Base-by-base conservation (phyloP, 1,140 invertebrate species). In the Rhizoglyphus robini region DNA sequence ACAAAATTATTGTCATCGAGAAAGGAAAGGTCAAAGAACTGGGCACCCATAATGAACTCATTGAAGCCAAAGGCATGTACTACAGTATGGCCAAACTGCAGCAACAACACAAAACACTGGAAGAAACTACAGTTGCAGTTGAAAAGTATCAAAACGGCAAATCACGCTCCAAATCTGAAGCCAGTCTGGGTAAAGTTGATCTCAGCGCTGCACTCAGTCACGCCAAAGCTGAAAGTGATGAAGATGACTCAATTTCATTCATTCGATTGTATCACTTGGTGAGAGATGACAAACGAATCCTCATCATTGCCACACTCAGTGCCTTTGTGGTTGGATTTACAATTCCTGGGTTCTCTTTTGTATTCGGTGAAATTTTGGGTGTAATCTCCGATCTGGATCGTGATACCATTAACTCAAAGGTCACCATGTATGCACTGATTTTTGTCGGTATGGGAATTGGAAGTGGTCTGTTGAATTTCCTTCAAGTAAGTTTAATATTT, bases 21-120 rank as follows among this genome's bases (percentile, higher is more conserved):
- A 86, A 94, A 0, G 93, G 93, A 13, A 82, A 85, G 75, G 91
- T 97, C 68, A 81, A 89, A n/a, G 92, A 97, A 76, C 79, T 87
- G 34, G 93, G 93, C 75, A 88, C 80, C 51, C 90, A 93, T 74
- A 87, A 91, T 49, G 82, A 89, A 67, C 75, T 94, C 18, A 67
- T 70, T 63, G 46, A 60, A 29, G 57, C 62, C n/a, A 66, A 70
- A 63, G 69, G 69, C 30, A 20, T 68, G 15, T 71, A 71, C 41
- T 69, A 71, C 34, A 18, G 65, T 11, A 51, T 70, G 29, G 67
- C 65, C 20, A 32, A 29, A 34, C 51, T 51, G 34, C 69, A 70
- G 54, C 68, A 87, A 72, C 81, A 81, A 65, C 81, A 84, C 73
- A 76, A 79, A 57, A 69, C 72, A 41, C 80, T n/a, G n/a, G n/a